Evolutionary conservation across 2,888 invertebrate genomes (phyloP), one percentile per base, ranked within the genome.

Genomic region (Perithous albicinctus): DNA sequence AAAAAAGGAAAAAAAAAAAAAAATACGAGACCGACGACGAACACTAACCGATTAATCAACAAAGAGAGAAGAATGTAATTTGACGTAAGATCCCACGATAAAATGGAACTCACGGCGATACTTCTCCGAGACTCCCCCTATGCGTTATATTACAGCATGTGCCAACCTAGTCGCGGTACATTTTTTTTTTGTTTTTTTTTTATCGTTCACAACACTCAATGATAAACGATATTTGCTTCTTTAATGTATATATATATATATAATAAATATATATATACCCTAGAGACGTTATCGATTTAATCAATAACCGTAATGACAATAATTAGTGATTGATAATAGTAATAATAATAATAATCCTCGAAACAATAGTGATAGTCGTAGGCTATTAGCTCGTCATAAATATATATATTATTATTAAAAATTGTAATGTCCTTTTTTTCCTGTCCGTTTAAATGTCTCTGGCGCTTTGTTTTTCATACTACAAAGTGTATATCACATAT

Each of bases 341-440:
- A 70, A 63, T 70, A 66, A 66, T 75, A 46, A 70, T 75, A 66
- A 80, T 80, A 78, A 64, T 64, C 43, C 41, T 84, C 78, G 69
- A 85, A 85, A 84, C 76, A 85, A 84, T 78, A 82, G 61, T 46
- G 67, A 75, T 82, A 75, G 61, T 41, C 74, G 46, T 83, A 84
- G 80, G 84, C 83, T 84, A 82, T 82, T 77, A 78, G 74, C 74
- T 84, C 77, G 75, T 81, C 82, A 78, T 78, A 83, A 83, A 75
- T 85, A 73, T 82, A 80, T 84, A 84, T 72, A 82, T 84, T 78
- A 76, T 70, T 80, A 61, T 74, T 82, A 79, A 84, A 84, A 86
- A 84, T 82, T 59, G 67, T 81, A 73, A 48, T 73, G 20, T 54
- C 74, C 69, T 59, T 74, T 70, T 56, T 43, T 56, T 61, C n/a